A percentile compares a stretch with the other conserved stretches of the same genome.
These are phyloP conservation scores for Botrylloides violaceus DNA, from an alignment of 23 tunicate genomes.

Conservation along the genomic window DNA sequence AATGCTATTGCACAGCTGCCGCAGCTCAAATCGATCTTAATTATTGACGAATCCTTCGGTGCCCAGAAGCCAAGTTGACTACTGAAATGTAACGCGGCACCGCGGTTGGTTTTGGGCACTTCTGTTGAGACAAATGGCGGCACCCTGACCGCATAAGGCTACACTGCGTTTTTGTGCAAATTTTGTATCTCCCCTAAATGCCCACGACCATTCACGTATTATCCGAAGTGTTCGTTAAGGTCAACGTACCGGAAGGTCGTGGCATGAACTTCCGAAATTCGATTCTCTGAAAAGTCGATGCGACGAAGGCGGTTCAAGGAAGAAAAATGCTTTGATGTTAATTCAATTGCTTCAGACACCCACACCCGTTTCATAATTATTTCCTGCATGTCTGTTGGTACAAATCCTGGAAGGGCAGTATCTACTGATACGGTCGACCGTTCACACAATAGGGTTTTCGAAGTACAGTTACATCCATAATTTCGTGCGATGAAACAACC, in stretches of 20 bases:
- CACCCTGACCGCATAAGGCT: too few relatives aligned
- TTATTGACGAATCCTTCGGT: too few relatives aligned
- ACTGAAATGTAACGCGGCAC: too few relatives aligned
- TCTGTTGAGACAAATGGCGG: too few relatives aligned
- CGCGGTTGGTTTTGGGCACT: too few relatives aligned
- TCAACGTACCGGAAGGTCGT: slow-evolving; percentile 27
- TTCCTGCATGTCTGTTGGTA: slow-evolving; percentile 14
- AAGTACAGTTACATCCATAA: slow-evolving; percentile 14
- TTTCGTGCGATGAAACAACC: background rate
- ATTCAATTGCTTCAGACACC: slow-evolving; percentile 18
- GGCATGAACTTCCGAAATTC: slow-evolving; percentile 14
- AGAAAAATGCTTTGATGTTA: slow-evolving; percentile 1
- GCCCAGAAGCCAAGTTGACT: too few relatives aligned
- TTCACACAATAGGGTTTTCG: background rate
- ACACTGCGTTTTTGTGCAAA: too few relatives aligned
- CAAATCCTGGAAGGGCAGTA: slow-evolving; percentile 3
- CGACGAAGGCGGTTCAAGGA: background rate
- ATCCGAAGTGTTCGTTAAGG: too few relatives aligned
- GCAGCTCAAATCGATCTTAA: too few relatives aligned
- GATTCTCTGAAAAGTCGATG: slow-evolving; percentile 27
- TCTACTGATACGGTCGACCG: slow-evolving; percentile 5
- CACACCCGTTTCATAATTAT: slow-evolving; percentile 8
- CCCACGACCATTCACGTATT: too few relatives aligned
- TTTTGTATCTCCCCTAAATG: too few relatives aligned
- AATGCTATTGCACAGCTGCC: too few relatives aligned